Evolutionary conservation across 1,140 invertebrate species (phyloP).

Genomic region (Papilio xuthus): DNA sequence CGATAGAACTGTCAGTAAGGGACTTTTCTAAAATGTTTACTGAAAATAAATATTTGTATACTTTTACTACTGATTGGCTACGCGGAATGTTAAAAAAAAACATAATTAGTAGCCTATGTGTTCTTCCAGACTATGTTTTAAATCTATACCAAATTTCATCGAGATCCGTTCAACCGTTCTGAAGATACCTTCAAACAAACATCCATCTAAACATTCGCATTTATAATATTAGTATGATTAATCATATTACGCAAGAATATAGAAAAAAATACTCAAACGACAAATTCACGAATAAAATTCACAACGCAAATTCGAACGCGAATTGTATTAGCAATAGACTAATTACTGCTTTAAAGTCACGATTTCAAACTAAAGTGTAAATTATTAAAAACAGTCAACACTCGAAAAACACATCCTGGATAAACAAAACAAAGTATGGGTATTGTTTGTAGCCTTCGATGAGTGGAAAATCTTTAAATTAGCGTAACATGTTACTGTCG

Average conservation of each 20-base stretch:
- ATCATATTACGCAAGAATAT: neutral
- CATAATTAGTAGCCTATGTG: too few species aligned
- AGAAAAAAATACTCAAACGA: neutral
- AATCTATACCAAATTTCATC: too few species aligned
- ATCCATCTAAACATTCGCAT: too few species aligned
- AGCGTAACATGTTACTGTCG: slow-evolving; percentile 1
- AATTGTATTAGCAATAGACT: neutral
- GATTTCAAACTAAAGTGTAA: neutral
- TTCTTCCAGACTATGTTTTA: too few species aligned
- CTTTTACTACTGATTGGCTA: neutral
- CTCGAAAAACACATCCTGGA: neutral
- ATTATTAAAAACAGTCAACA: neutral
- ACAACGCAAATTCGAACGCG: neutral
- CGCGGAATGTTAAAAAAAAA: too few species aligned
- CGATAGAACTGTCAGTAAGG: neutral
- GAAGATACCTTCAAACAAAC: too few species aligned
- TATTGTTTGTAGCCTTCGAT: neutral
- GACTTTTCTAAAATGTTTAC: neutral
- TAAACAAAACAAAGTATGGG: neutral
- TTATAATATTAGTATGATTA: too few species aligned
- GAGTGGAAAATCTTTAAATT: slow-evolving; percentile 7
- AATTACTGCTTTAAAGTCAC: neutral
- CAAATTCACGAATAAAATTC: neutral
- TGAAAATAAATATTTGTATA: neutral
- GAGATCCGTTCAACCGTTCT: too few species aligned